Base-by-base conservation (phyloP, 2,113 vertebrate species). In the Pyxicephalus adspersus region DNA sequence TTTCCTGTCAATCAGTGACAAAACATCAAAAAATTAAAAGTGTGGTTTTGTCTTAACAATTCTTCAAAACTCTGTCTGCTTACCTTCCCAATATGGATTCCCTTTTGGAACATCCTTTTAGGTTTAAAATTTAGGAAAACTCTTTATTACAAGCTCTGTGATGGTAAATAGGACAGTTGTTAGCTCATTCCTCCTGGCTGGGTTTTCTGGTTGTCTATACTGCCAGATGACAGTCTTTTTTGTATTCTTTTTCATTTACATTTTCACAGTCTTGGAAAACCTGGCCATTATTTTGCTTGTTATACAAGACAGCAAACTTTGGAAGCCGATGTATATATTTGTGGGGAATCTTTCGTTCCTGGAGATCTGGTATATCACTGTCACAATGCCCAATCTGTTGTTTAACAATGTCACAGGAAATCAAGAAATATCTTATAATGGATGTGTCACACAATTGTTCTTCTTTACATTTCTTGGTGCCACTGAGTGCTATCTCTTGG, bases 391-490 rank as follows among this genome's bases (percentile, higher is more conserved):
- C 13, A 83, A 83, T 25, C 75, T 84, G 29, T 28, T 79, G 17
- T 61, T 26, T 1, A 58, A 86, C 50, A 83, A 85, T 76, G 61
- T 87, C 31, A 87, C 84, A 26, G 64, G 11, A 9, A 81, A 89
- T 66, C 88, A 86, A 64, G 84, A 77, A 13, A 88, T 89, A 80
- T 85, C 87, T 54, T 85, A 77, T 6, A 38, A 74, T 55, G 83
- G 61, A 5, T 88, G 88, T 83, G 79, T 83, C 64, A 78, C 85
- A 15, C 88, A 89, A 15, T 71, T 89, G 1, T 90, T 88, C 54
- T 85, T 88, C 76, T 85, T 85, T 45, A 89, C 87, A 61, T 88
- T 89, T 70, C 80, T 87, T 83, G 85, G 86, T 0, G 85, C 86
- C 61, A 81, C 84, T 18, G 89, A 90, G 22, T 87, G 88, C 81